Percentiles rank a stretch among this genome's conserved stretches.
Conservation (phyloP, 2,113 vertebrate genomes). For the Salminus brasiliensis region DNA sequence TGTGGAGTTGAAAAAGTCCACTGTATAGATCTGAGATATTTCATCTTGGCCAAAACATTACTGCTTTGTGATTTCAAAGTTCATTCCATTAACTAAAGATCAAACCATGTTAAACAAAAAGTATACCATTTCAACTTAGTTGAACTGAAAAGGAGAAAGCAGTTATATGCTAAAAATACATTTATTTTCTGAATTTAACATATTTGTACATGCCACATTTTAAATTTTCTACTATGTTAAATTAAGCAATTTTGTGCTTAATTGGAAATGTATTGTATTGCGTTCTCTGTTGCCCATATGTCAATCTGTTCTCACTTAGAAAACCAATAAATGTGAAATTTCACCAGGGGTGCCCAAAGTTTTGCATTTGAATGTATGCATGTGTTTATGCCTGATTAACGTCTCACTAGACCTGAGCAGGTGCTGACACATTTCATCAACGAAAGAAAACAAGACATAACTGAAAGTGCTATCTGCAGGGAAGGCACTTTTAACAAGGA, state of each 20-base stretch:
- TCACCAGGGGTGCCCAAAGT: too few relatives aligned
- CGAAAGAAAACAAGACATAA: too few relatives aligned
- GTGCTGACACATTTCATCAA: not conserved
- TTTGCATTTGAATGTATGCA: not conserved
- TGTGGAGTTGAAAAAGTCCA: not conserved
- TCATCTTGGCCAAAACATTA: conserved; percentile 51
- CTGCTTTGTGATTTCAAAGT: conserved; percentile 48
- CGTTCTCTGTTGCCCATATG: too few relatives aligned
- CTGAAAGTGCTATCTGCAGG: too few relatives aligned
- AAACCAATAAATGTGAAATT: too few relatives aligned
- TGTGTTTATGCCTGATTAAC: not conserved
- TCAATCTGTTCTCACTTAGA: too few relatives aligned
- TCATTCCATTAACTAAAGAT: conserved; percentile 40
- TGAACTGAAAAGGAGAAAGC: not conserved
- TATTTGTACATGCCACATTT: too few relatives aligned
- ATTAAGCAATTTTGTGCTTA: too few relatives aligned
- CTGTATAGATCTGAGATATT: conserved; percentile 63
- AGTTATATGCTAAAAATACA: not conserved
- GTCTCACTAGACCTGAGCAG: not conserved
- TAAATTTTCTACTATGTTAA: too few relatives aligned
- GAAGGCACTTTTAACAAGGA: too few relatives aligned
- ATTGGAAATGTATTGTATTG: too few relatives aligned
- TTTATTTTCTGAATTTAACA: too few relatives aligned
- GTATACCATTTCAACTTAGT: not conserved
- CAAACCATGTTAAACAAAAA: conserved; percentile 32